Conservation (phyloP, 2,888 invertebrate genomes). For the Cerastoderma edule region DNA sequence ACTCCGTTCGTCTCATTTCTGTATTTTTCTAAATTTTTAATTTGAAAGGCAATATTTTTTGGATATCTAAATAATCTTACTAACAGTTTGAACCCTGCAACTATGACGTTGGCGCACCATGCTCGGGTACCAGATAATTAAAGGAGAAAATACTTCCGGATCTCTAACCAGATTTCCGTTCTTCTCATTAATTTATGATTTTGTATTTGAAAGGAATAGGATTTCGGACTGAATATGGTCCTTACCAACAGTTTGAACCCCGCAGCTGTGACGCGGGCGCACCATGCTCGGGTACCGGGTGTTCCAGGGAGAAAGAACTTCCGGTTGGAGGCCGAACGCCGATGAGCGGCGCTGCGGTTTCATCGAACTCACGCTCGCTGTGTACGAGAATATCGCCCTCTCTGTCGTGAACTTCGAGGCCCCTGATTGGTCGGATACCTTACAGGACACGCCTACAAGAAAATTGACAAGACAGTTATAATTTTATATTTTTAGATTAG, state of each 20-base stretch:
- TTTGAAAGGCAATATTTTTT: too few relatives aligned
- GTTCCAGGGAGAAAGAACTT: slow-evolving; percentile 73
- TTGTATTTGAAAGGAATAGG: background rate
- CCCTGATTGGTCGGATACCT: slow-evolving; percentile 26
- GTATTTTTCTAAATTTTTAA: too few relatives aligned
- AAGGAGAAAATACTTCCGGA: too few relatives aligned
- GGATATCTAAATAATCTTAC: too few relatives aligned
- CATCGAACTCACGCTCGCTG: slow-evolving; percentile 57
- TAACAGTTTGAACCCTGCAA: background rate
- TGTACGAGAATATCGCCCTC: slow-evolving; percentile 69
- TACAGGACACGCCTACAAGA: slow-evolving; percentile 49
- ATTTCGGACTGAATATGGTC: too few relatives aligned
- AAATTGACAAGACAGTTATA: background rate
- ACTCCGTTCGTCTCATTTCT: too few relatives aligned
- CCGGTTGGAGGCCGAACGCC: slow-evolving; percentile 35
- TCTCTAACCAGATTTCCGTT: background rate
- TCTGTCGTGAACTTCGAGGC: slow-evolving; percentile 67
- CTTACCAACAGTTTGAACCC: slow-evolving; percentile 66
- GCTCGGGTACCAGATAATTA: background rate
- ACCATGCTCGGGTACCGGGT: slow-evolving; percentile 70
- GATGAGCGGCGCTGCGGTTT: slow-evolving; percentile 27
- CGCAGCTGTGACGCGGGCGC: slow-evolving; percentile 72
- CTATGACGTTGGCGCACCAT: background rate
- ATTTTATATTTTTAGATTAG: too few relatives aligned
- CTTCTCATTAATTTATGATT: background rate